Base-by-base conservation (phyloP, 2,113 vertebrate species). In the Chloropsis cyanopogon region DNA sequence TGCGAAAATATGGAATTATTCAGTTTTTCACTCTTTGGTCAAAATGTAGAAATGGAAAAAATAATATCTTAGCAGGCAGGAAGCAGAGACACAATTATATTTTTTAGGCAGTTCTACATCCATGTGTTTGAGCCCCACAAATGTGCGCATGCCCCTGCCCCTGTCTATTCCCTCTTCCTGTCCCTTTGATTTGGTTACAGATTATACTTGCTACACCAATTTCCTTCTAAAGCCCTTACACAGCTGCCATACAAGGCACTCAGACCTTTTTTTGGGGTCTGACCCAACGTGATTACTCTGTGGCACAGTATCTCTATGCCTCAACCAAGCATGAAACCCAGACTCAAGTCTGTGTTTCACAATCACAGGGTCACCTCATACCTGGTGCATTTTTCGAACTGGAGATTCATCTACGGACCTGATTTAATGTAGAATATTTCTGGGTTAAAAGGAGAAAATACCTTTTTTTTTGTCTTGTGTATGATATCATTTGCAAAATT, bases 81-180 rank as follows among this genome's bases (percentile, higher is more conserved):
- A 91, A 17, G 26, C 13, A 78, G 23, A 93, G 14, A 28, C 3
- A 28, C 17, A 24, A 10, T 19, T 31, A 9, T 24, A 28, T 37
- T 73, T 90, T 95, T 65, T 25, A 61, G 16, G 7, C 53, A 79
- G 21, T 80, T 90, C n/a, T 72, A 10, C 9, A 28, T n/a, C 17
- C 21, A 11, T 24, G 16, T 42, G 22, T 82, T 46, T 16, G 75
- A 50, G 53, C 63, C 10, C 35, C 9, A 18, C 13, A 16, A 49
- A 12, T 4, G 0, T 52, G 22, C 1, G 1, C 26, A 47, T n/a
- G 8, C 12, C 20, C 9, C 24, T 59, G 15, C 28, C 37, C 37
- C 37, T 26, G 64, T 52, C 49, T 44, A 60, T 41, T 19, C 10
- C 6, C 21, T 84, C 29, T 54, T 37, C 19, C 21, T 2, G 1